Base-by-base conservation (phyloP, 2,113 vertebrate species). In the Conger conger region DNA sequence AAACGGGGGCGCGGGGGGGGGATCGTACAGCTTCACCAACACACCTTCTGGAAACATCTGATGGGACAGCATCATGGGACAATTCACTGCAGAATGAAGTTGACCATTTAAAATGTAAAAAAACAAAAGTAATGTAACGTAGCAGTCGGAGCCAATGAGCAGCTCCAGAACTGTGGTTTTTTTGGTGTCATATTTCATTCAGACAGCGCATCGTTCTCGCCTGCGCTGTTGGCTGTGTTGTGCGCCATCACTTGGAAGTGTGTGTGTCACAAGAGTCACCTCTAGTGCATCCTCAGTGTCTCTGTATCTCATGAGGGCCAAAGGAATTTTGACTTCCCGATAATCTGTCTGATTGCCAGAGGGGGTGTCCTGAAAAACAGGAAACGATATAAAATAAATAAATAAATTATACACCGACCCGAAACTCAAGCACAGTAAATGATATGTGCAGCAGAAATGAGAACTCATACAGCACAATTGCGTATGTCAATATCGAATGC, bases 291-390 rank as follows among this genome's bases (percentile, higher is more conserved):
- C 95, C 88, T 94, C 76, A 73, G 97, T 87, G 87, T 99, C 97
- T 87, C 35, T 92, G 35, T 95, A 91, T 88, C 91, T 96, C 92
- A 99, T 93, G 88, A 98, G 95, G 35, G 94, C 96, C 93, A 99
- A 42, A 63, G 96, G 94, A 91, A 99, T 96, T 33, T 92, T 94
- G 77, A 97, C 85, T 86, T 96, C 94, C 80, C 88, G 82, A 88
- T 94, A 95, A 84, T 93, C 94, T 0, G 96, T 96, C 82, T 91
- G 91, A 89, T 98, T 98, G 81, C 93, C 94, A 82, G 91, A 91
- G 45, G 96, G 95, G 86, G 86, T 85, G 87, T 87, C 79, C 97
- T 99, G 86, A 88, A 93, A 91, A 86, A 89, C 77, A 23, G 83
- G 50, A 76, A 42, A 89, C 76, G n/a, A n/a, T n/a, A n/a, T n/a